Evolutionary conservation across 2,888 invertebrate genomes (phyloP).

Genomic region (Perizoma affinitatum): DNA sequence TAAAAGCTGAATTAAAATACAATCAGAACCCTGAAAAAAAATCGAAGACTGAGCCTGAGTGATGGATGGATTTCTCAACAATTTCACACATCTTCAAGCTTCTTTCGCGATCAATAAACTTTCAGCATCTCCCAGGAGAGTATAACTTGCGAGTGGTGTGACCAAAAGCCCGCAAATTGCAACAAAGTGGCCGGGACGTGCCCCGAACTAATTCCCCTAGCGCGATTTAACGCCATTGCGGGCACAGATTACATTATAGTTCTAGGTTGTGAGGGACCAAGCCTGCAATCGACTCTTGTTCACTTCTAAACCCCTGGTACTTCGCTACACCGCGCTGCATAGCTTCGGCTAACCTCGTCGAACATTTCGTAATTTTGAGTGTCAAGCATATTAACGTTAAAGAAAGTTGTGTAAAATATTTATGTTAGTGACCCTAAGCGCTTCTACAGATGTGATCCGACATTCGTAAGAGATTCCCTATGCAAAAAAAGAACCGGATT

Average conservation of each 20-base stretch:
- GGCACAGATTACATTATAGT: conserved; percentile 12
- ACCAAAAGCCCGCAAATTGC: conserved; percentile 66
- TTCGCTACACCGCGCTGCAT: conserved; percentile 33
- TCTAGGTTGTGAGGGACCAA: conserved; percentile 44
- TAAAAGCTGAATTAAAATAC: background rate
- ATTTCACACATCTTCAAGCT: conserved; percentile 16
- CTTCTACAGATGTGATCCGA: no score
- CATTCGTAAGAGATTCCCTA: no score
- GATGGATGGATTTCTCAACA: conserved; percentile 5
- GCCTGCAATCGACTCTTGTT: conserved; percentile 50
- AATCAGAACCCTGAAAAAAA: background rate
- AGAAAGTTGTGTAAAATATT: no score
- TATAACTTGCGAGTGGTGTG: conserved; percentile 38
- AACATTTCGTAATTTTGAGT: conserved; percentile 15
- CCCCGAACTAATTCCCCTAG: conserved; percentile 58
- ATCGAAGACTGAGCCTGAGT: background rate
- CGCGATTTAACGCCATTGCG: conserved; percentile 63
- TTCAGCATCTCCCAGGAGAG: conserved; percentile 32
- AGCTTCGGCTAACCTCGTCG: conserved; percentile 30
- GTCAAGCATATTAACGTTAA: no score
- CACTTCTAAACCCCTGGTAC: conserved; percentile 42
- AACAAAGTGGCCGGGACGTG: conserved; percentile 60
- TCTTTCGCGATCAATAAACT: conserved; percentile 20
- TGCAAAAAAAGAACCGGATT: no score
- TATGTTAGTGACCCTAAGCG: no score